Evolutionary conservation across 1,140 invertebrate genomes (phyloP).

Genomic region (Atta texana): DNA sequence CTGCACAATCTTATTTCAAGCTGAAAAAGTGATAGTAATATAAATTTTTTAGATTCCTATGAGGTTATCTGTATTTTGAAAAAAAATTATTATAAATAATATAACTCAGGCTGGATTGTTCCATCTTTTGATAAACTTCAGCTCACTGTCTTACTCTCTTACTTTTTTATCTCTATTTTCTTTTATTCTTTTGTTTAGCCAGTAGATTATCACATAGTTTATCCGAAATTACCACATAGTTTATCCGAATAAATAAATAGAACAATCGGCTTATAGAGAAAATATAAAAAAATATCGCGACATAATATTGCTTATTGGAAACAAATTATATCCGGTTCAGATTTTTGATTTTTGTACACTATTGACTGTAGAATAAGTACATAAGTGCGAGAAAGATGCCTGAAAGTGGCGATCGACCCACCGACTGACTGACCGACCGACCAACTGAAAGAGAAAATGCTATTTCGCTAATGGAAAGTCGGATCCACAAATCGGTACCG

Average conservation of each 20-base stretch:
- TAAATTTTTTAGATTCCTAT: background rate
- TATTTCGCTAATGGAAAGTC: slow-evolving; percentile 75
- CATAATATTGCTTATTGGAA: background rate
- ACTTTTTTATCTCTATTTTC: too few relatives aligned
- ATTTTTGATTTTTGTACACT: slow-evolving; percentile 16
- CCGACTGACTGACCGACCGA: slow-evolving; percentile 28
- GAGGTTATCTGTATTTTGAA: background rate
- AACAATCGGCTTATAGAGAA: too few relatives aligned
- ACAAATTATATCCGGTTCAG: slow-evolving; percentile 10
- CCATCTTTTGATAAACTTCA: too few relatives aligned
- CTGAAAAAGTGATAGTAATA: background rate
- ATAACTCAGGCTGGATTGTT: background rate
- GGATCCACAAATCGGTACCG: slow-evolving; percentile 67
- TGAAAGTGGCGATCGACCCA: slow-evolving; percentile 13
- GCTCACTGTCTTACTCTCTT: too few relatives aligned
- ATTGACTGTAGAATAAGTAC: background rate
- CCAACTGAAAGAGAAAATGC: slow-evolving; percentile 54
- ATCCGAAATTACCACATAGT: too few relatives aligned
- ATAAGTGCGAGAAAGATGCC: background rate
- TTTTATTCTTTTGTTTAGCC: too few relatives aligned
- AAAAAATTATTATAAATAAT: background rate
- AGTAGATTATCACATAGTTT: too few relatives aligned
- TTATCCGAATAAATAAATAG: too few relatives aligned
- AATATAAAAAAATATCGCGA: background rate
- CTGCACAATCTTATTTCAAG: background rate